phyloP scores from a whole-genome alignment of 2,113 vertebrate genomes.

The Apteryx mantelli region DNA sequence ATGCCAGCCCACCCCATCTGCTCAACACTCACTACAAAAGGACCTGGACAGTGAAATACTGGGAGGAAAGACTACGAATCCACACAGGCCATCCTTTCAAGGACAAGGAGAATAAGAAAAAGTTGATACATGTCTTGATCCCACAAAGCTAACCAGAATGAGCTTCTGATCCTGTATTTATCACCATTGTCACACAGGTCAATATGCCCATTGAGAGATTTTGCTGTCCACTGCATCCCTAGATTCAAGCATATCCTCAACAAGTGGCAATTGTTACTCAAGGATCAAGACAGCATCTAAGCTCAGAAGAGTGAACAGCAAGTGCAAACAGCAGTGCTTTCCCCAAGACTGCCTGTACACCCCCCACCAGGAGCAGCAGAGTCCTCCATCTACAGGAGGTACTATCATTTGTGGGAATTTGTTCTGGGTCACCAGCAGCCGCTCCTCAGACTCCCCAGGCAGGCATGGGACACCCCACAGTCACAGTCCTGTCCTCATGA shows the following conservation, averaged over 20 bases:
- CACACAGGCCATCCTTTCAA: background rate
- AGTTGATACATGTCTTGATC: background rate
- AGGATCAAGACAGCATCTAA: background rate
- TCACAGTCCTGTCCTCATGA: background rate
- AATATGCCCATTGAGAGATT: background rate
- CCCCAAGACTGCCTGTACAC: background rate
- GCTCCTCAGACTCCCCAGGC: background rate
- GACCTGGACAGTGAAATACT: background rate
- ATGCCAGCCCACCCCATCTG: background rate
- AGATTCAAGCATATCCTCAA: background rate
- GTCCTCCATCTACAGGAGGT: rapidly evolving
- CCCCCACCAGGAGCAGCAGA: background rate
- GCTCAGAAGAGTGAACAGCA: background rate
- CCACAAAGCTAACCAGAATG: background rate
- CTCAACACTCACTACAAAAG: background rate
- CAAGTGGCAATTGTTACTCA: background rate
- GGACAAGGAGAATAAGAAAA: background rate
- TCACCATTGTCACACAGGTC: background rate
- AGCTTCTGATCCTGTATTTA: background rate
- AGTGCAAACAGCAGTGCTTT: background rate
- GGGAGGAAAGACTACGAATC: background rate
- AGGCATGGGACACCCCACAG: background rate
- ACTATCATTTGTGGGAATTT: background rate
- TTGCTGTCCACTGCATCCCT: background rate
- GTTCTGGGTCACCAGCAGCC: background rate